Evolutionary conservation across 2,113 vertebrate species (phyloP).

Genomic region (Vicugna pacos): DNA sequence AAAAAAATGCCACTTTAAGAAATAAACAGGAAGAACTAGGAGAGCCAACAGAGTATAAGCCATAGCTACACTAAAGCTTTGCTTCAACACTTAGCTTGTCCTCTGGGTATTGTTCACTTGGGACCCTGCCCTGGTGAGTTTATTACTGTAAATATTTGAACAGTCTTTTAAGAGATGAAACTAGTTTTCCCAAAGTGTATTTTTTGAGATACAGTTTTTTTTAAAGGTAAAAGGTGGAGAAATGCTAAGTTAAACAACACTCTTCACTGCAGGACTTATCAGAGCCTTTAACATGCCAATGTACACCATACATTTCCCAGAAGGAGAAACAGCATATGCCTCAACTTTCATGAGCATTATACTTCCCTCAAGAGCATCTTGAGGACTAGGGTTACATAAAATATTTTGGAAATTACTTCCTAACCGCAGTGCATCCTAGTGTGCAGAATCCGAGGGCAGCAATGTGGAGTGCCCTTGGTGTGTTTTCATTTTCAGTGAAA

Average conservation of each 20-base stretch:
- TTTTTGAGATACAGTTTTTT: background rate
- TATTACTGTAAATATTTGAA: slow-evolving; percentile 51
- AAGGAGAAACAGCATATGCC: background rate
- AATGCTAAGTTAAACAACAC: slow-evolving; percentile 22
- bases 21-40: slow-evolving; percentile 13
- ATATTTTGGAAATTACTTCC: slow-evolving; percentile 13
- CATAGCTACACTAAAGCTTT: slow-evolving; percentile 6
- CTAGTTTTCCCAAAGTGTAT: slow-evolving; percentile 12
- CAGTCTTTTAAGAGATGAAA: slow-evolving; percentile 34
- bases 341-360: slow-evolving; percentile 19
- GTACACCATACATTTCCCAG: background rate
- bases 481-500: slow-evolving; percentile 64
- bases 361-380: slow-evolving; percentile 24
- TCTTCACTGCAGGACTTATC: slow-evolving; percentile 29
- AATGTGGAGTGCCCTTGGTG: background rate
- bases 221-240: background rate
- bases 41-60: slow-evolving; percentile 15
- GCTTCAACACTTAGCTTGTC: background rate
- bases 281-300: background rate
- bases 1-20: slow-evolving; percentile 45
- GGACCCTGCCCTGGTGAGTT: background rate
- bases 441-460: background rate
- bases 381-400: slow-evolving; percentile 43
- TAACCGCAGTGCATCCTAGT: slow-evolving; percentile 10
- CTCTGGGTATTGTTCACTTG: background rate